phyloP scores from a whole-genome alignment of 2,113 vertebrate genomes.

The Puma concolor region DNA sequence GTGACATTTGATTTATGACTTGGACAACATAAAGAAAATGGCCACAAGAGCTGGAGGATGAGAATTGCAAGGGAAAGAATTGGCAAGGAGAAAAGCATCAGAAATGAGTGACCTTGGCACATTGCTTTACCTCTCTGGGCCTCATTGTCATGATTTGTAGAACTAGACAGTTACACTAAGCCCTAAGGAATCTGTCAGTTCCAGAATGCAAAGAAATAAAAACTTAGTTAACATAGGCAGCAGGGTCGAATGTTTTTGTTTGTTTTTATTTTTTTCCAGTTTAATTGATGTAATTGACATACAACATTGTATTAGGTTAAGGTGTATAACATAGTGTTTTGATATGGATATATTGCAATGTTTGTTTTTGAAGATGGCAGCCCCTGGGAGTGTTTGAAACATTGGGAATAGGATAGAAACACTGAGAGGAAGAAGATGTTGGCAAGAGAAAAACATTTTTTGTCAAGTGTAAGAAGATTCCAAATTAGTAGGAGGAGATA shows the following conservation, averaged over 20 bases:
- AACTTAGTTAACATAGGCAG: background rate
- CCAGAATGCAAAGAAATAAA: slow-evolving; percentile 1
- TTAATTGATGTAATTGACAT: background rate
- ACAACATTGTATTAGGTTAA: background rate
- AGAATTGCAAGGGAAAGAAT: background rate
- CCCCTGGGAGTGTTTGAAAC: background rate
- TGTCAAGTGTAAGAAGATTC: background rate
- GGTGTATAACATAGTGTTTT: background rate
- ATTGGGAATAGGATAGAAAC: background rate
- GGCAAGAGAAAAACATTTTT: background rate
- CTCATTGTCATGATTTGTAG: slow-evolving; percentile 4
- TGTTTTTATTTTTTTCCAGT: background rate
- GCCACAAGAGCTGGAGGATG: background rate
- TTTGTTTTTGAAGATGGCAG: slow-evolving; percentile 27
- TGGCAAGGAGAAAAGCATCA: background rate
- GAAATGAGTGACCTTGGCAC: background rate
- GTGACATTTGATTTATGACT: background rate
- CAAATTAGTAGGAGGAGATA: background rate
- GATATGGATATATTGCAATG: background rate
- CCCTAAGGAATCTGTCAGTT: background rate
- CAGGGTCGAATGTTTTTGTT: background rate
- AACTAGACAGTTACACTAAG: background rate
- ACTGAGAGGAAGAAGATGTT: background rate
- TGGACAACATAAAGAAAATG: background rate
- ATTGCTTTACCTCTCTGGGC: background rate